Conservation (phyloP, 2,888 invertebrate species). For the Drosophila infuscata region DNA sequence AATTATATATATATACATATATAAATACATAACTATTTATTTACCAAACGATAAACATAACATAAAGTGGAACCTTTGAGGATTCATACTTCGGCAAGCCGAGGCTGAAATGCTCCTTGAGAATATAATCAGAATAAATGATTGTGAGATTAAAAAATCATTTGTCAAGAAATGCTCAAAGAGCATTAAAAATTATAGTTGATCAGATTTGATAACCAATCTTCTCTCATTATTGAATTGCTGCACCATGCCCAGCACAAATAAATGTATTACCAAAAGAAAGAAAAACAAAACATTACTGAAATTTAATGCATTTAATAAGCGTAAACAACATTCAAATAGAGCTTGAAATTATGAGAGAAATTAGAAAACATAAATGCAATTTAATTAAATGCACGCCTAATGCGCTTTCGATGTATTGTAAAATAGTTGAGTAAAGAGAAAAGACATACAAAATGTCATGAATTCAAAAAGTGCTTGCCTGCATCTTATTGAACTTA, state of each 20-base stretch:
- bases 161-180: slow-evolving; percentile 24
- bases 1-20: slow-evolving; percentile 60
- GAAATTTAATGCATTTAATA: slow-evolving; percentile 76
- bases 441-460: slow-evolving; percentile 25
- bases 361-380: slow-evolving; percentile 23
- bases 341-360: slow-evolving; percentile 61
- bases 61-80: slow-evolving; percentile 18
- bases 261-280: slow-evolving; percentile 18
- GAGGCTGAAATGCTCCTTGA: slow-evolving; percentile 36
- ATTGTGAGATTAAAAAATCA: slow-evolving; percentile 11
- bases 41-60: slow-evolving; percentile 50
- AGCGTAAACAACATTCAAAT: slow-evolving; percentile 74
- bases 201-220: slow-evolving; percentile 8
- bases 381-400: slow-evolving; percentile 50
- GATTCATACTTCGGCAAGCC: slow-evolving; percentile 35
- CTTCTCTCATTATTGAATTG: slow-evolving; percentile 21
- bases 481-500: slow-evolving; percentile 36
- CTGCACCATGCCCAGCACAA: slow-evolving; percentile 34
- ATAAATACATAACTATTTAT: slow-evolving; percentile 62
- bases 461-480: slow-evolving; percentile 29
- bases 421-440: slow-evolving; percentile 62
- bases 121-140: slow-evolving; percentile 13
- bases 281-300: slow-evolving; percentile 44
- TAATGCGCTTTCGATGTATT: slow-evolving; percentile 59
- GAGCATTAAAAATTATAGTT: slow-evolving; percentile 33